Evolutionary conservation across 1,140 invertebrate genomes (phyloP), one percentile per base, ranked within the genome.

Genomic region (Pogonomyrmex barbatus): DNA sequence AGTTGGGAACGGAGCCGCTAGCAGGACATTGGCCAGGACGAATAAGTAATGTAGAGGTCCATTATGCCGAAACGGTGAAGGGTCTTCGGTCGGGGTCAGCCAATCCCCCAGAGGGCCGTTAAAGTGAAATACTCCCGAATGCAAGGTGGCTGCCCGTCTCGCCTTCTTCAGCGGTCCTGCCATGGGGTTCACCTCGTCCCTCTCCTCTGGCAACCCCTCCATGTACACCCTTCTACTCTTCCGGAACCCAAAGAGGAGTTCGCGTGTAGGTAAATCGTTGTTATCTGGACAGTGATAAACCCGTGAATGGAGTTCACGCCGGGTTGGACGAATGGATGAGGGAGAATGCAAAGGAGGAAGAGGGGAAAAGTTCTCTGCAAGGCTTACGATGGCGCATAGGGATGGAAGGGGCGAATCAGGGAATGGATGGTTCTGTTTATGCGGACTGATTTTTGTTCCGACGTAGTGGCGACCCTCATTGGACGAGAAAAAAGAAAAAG

Each of bases 251-350:
- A 54, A 42, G 30, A 86, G 71, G 77, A 88, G 86, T 86, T 91
- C 88, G 87, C 89, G 86, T 92, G 91, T 95, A 95, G 95, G 95
- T 95, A 95, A 95, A 95, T 95, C 95, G 95, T 95, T 94, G 94
- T 95, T 95, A 95, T 95, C 95, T 95, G 93, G 94, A 95, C 94
- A 95, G 94, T 95, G 94, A 95, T 95, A 95, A 95, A 95, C 94
- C 94, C 92, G 92, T 94, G 94, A 95, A 95, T 95, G 91, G 94
- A 95, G 92, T 95, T 93, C 91, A 89, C 93, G 92, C 91, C 92
- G 89, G 79, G 82, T 78, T 84, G 79, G 86, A 92, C 90, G 91
- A 92, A 94, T 89, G 90, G 89, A 87, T 89, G 76, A 86, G 86
- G 88, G 88, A 56, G 79, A 91, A 94, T 92, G 92, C 91, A 92